These are phyloP conservation scores for Porites lutea DNA, from an alignment of 64 coral and sea anemone species.

Conservation along the genomic window DNA sequence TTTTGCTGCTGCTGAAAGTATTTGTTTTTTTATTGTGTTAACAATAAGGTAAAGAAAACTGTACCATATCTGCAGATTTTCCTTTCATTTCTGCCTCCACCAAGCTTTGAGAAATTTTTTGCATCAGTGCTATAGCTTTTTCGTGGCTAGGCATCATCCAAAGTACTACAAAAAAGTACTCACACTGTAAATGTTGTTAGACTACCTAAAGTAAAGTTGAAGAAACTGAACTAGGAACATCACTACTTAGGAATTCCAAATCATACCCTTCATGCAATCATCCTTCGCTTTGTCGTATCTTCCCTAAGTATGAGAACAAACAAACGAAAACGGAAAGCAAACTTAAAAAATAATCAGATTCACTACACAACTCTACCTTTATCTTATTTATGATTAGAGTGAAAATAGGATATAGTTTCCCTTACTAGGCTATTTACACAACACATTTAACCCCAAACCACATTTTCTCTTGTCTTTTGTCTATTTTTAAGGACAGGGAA, in stretches of 20 bases:
- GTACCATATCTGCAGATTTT: background rate
- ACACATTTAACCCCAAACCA: no score
- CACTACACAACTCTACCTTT: background rate
- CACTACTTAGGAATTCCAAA: no score
- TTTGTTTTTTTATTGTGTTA: no score
- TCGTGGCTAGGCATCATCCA: background rate
- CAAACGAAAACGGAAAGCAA: background rate
- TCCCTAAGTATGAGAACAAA: background rate
- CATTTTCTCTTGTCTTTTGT: no score
- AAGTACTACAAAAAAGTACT: background rate
- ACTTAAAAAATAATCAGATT: no score
- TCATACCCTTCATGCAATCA: constrained; percentile 3
- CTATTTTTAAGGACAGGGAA: no score
- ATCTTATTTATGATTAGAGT: background rate
- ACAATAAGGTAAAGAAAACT: background rate
- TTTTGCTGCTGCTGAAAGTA: no score
- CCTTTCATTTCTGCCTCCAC: background rate
- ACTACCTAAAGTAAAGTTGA: background rate
- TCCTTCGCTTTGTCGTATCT: constrained; percentile 1
- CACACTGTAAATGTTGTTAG: background rate
- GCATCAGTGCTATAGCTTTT: background rate
- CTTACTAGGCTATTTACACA: no score
- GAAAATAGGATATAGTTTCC: no score
- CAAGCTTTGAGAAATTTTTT: background rate
- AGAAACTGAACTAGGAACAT: background rate